Evolutionary conservation across 2,113 vertebrate genomes (phyloP), one percentile per base, ranked within the genome.

Genomic region (Platysternon megacephalum): DNA sequence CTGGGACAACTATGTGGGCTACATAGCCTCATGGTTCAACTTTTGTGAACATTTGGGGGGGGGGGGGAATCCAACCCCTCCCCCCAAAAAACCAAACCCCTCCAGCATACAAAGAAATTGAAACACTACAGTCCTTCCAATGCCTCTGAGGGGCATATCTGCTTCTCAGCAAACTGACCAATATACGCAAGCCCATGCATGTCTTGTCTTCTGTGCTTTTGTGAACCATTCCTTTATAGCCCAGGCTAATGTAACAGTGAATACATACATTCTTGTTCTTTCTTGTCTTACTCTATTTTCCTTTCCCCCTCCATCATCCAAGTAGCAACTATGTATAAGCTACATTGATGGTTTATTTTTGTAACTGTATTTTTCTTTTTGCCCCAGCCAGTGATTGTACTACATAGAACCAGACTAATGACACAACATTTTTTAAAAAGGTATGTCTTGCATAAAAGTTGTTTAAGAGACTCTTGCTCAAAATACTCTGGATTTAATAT

Each of bases 401-500:
- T 82, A 52, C 7, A 28, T 51, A 48, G 5, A 83, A 81, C 22
- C 17, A 56, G 80, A 93, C 17, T 53, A 90, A 58, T 78, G 86
- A 72, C 10, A 65, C 29, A 29, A 13, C 11, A 61, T 61, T 4
- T 93, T 88, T 24, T 49, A 85, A 91, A 56, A 85, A 51, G 29
- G 26, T 81, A 32, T 8, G 49, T 93, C 87, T 94, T 88, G 85
- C 68, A 49, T 79, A 87, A 93, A 88, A 93, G 19, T 12, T 61
- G 12, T 85, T 81, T 24, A 83, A 85, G 76, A 13, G 16, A 93
- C 82, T 94, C 84, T 82, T 84, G 11, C 29, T 88, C 0, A 2
- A 93, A 94, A 85, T 86, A 94, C 39, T 21, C 14, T 83, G 35
- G 85, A 88, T 93, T 90, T 83, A 85, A 85, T 83, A 19, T 44